phyloP scores from a whole-genome alignment of 2,113 vertebrate species.

The Dascyllus trimaculatus region DNA sequence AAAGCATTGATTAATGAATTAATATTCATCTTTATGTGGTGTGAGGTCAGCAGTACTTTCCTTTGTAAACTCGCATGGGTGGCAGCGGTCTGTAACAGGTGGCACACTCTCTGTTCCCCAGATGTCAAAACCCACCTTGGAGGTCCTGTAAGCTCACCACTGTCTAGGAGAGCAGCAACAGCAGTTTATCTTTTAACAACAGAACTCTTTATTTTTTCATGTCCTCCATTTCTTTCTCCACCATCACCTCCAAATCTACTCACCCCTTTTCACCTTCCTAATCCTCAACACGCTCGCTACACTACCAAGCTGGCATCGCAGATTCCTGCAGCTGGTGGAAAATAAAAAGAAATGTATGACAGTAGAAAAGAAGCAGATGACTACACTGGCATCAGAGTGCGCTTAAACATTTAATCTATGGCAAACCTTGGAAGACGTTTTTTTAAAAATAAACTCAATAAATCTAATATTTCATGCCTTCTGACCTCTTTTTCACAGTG shows the following conservation, averaged over 20 bases:
- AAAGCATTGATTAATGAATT: too few relatives aligned
- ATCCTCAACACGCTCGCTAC: neutral
- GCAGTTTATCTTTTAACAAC: neutral
- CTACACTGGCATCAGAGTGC: too few relatives aligned
- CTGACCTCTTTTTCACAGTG: neutral
- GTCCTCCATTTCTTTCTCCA: slow-evolving; percentile 11
- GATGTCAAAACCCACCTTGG: slow-evolving; percentile 43
- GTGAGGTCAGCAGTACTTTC: too few relatives aligned
- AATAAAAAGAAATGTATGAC: slow-evolving; percentile 17
- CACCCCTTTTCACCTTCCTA: slow-evolving; percentile 2
- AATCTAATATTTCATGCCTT: too few relatives aligned
- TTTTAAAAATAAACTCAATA: too few relatives aligned
- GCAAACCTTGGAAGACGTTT: too few relatives aligned
- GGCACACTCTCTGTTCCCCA: slow-evolving; percentile 27
- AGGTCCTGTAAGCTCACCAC: neutral
- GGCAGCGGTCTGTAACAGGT: slow-evolving; percentile 17
- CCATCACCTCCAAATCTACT: neutral
- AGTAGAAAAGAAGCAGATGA: neutral
- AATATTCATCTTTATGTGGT: too few relatives aligned
- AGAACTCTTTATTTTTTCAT: slow-evolving; percentile 7
- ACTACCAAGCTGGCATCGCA: slow-evolving; percentile 14
- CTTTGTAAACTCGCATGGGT: neutral
- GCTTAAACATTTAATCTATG: too few relatives aligned
- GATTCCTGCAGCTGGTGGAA: slow-evolving; percentile 27
- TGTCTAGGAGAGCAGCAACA: slow-evolving; percentile 16